Evolutionary conservation across 2,888 invertebrate species (phyloP).

Genomic region (Spodoptera exigua): DNA sequence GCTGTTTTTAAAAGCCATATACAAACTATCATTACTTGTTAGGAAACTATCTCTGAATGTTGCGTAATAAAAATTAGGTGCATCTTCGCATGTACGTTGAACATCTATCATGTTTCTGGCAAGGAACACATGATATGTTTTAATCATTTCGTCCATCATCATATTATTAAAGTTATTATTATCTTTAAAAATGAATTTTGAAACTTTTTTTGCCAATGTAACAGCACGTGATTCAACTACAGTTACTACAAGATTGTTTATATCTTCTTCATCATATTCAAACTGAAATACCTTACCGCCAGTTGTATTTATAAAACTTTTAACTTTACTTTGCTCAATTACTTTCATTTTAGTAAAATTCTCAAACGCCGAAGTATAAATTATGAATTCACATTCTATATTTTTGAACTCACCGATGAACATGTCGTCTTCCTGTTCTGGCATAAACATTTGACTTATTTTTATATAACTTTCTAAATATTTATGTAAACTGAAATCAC

Average conservation of each 20-base stretch:
- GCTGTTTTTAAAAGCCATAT: slow-evolving; percentile 24
- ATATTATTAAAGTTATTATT: slow-evolving; percentile 36
- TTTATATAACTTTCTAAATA: slow-evolving; percentile 50
- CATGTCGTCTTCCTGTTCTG: slow-evolving; percentile 31
- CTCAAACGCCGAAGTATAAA: slow-evolving; percentile 47
- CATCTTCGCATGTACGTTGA: background rate
- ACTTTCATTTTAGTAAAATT: slow-evolving; percentile 25
- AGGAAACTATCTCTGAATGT: slow-evolving; percentile 36
- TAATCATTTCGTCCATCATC: slow-evolving; percentile 44
- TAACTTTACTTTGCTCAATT: slow-evolving; percentile 1
- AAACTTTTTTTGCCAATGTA: slow-evolving; percentile 38
- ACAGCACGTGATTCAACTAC: slow-evolving; percentile 37
- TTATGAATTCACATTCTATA: slow-evolving; percentile 46
- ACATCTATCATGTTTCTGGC: slow-evolving; percentile 25
- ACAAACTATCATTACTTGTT: slow-evolving; percentile 22
- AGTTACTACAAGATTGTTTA: slow-evolving; percentile 29
- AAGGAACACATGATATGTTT: slow-evolving; percentile 47
- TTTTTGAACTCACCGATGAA: slow-evolving; percentile 34
- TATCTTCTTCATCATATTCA: slow-evolving; percentile 37
- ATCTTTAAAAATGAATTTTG: slow-evolving; percentile 38
- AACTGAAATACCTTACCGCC: slow-evolving; percentile 36
- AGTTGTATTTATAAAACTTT: slow-evolving; percentile 33
- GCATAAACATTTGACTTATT: slow-evolving; percentile 33
- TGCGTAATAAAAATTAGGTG: slow-evolving; percentile 8
- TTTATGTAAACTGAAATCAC: slow-evolving; percentile 45